Conservation (phyloP, 1,140 invertebrate genomes). For the Leptoteleia sp. region DNA sequence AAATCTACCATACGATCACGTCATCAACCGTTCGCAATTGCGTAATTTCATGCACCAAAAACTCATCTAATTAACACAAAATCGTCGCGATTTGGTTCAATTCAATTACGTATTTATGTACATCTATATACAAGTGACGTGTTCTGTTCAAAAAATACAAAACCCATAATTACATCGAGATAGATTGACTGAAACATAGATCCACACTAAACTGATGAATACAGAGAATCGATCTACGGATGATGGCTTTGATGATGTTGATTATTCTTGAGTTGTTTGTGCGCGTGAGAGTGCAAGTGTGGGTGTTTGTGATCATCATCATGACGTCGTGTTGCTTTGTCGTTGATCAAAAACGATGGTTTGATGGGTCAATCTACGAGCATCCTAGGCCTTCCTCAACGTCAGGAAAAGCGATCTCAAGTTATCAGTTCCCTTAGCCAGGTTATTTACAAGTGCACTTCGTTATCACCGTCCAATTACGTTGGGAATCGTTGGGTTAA, state of each 20-base stretch:
- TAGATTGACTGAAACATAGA: constrained; percentile 55
- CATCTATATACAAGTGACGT: constrained; percentile 45
- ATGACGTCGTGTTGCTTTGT: constrained; percentile 42
- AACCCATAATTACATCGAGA: constrained; percentile 55
- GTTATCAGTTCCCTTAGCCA: constrained; percentile 13
- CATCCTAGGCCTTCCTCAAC: constrained; percentile 75
- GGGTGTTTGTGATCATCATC: constrained; percentile 25
- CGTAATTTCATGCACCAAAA: constrained; percentile 54
- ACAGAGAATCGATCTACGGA: constrained; percentile 43
- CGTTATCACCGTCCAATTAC: constrained; percentile 6
- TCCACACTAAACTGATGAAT: constrained; percentile 45
- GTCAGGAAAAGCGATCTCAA: constrained; percentile 19
- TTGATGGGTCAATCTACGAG: constrained; percentile 73
- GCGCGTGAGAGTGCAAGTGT: constrained; percentile 1
- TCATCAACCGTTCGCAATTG: constrained; percentile 45
- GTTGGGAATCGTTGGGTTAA: constrained; percentile 7
- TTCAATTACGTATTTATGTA: constrained; percentile 40
- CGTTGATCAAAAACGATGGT: constrained; percentile 27
- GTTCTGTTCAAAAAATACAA: constrained; percentile 28
- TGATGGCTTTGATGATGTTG: constrained; percentile 24
- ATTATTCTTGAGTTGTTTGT: constrained; percentile 17
- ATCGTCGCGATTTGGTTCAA: constrained; percentile 15
- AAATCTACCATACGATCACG: constrained; percentile 46
- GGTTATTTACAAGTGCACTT: constrained; percentile 45
- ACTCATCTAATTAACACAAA: constrained; percentile 43